Percentiles rank a stretch among this genome's conserved stretches.
Conservation (phyloP, 2,797 vertebrate genomes). For the Tenualosa ilisha region DNA sequence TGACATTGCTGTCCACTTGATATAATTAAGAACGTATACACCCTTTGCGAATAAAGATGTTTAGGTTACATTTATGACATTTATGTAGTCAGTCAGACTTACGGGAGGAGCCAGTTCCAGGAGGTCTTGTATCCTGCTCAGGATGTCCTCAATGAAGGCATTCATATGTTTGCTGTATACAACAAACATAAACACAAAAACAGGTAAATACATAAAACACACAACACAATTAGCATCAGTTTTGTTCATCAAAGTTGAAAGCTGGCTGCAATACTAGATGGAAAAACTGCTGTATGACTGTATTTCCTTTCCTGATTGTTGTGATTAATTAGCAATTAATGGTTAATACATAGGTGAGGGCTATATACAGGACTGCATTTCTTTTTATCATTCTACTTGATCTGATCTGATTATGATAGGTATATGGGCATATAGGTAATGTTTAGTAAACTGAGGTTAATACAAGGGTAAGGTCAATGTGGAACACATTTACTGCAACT, state of each 20-base stretch:
- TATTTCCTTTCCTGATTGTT: no score
- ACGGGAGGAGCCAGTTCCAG: constrained; percentile 91
- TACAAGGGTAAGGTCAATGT: no score
- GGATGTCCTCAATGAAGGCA: constrained; percentile 92
- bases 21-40: not conserved
- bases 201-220: not conserved
- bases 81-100: constrained; percentile 42
- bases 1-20: not conserved
- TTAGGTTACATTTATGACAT: not conserved
- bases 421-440: no score
- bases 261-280: not conserved
- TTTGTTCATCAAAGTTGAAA: not conserved
- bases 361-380: no score
- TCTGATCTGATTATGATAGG: no score
- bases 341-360: no score
- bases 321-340: no score
- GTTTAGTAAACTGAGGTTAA: no score
- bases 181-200: not conserved
- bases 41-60: not conserved
- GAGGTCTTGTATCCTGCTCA: constrained; percentile 94
- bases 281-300: not conserved
- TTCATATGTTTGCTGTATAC: constrained; percentile 95
- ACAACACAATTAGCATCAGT: not conserved
- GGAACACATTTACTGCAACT: not conserved
- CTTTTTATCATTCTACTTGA: no score